A percentile compares a stretch with the other conserved stretches of the same genome.
phyloP scores from a whole-genome alignment of 2,888 invertebrate genomes.

The Netelia melanura region DNA sequence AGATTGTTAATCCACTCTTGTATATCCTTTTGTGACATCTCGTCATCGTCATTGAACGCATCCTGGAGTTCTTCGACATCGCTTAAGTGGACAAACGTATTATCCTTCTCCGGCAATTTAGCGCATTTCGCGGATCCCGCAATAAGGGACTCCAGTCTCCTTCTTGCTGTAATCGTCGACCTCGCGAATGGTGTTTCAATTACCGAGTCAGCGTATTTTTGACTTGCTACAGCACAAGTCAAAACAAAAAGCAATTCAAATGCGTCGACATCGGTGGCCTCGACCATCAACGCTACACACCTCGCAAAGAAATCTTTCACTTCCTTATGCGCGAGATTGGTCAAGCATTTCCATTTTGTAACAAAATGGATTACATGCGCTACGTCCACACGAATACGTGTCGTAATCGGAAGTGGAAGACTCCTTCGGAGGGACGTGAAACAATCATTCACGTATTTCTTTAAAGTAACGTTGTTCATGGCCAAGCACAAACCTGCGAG shows the following conservation, averaged over 20 bases:
- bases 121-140: background rate
- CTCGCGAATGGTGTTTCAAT: background rate
- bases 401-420: background rate
- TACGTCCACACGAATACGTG: conserved; percentile 57
- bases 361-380: conserved; percentile 65
- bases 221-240: conserved; percentile 20
- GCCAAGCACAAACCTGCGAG: conserved; percentile 45
- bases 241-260: conserved; percentile 15
- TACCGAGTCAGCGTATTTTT: conserved; percentile 21
- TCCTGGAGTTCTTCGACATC: background rate
- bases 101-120: background rate
- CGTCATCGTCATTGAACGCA: background rate
- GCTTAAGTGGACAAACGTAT: background rate
- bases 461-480: conserved; percentile 53
- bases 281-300: conserved; percentile 48
- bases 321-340: conserved; percentile 15
- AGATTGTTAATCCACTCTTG: background rate
- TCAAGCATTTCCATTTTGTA: conserved; percentile 55
- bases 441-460: conserved; percentile 28
- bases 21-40: background rate
- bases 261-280: background rate
- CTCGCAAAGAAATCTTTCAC: conserved; percentile 62
- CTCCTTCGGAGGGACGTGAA: background rate
- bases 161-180: background rate
- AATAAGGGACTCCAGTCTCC: conserved; percentile 2